A percentile compares a stretch with the other conserved stretches of the same genome.
These are phyloP conservation scores for Drosophila ezoana DNA, from an alignment of 2,888 invertebrate genomes.

Conservation along the genomic window DNA sequence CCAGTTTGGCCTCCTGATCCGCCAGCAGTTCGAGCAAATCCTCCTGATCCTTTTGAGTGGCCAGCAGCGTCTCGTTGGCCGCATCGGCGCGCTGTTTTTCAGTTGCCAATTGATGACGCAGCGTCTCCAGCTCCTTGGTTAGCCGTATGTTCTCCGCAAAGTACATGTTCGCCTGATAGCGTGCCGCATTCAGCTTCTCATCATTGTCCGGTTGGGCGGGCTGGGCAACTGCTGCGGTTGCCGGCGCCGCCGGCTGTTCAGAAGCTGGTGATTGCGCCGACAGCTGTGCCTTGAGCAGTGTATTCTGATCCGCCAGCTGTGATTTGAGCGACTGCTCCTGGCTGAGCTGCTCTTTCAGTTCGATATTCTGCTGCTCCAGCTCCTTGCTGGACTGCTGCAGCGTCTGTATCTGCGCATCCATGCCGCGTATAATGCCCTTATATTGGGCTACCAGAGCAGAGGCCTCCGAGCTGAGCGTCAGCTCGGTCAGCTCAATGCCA, in stretches of 20 bases:
- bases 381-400: conserved; percentile 77
- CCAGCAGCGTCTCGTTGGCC: conserved; percentile 86
- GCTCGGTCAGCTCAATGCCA: conserved; percentile 86
- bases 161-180: conserved; percentile 81
- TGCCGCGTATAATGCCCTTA: conserved; percentile 95
- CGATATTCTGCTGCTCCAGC: conserved; percentile 71
- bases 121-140: conserved; percentile 77
- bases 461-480: conserved; percentile 84
- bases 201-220: conserved; percentile 15
- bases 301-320: conserved; percentile 94
- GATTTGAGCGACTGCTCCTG: conserved; percentile 90
- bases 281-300: conserved; percentile 91
- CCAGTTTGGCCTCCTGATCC: conserved; percentile 92
- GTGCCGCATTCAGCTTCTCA: conserved; percentile 71
- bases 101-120: conserved; percentile 71
- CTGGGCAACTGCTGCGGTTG: not conserved
- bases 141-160: conserved; percentile 84
- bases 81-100: conserved; percentile 74
- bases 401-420: conserved; percentile 89
- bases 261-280: conserved; percentile 82
- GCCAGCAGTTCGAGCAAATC: conserved; percentile 95
- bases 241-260: not conserved
- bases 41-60: conserved; percentile 95
- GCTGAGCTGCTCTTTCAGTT: conserved; percentile 86
- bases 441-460: conserved; percentile 88